Base-by-base conservation (phyloP, 2,113 vertebrate genomes). In the Plotosus lineatus region DNA sequence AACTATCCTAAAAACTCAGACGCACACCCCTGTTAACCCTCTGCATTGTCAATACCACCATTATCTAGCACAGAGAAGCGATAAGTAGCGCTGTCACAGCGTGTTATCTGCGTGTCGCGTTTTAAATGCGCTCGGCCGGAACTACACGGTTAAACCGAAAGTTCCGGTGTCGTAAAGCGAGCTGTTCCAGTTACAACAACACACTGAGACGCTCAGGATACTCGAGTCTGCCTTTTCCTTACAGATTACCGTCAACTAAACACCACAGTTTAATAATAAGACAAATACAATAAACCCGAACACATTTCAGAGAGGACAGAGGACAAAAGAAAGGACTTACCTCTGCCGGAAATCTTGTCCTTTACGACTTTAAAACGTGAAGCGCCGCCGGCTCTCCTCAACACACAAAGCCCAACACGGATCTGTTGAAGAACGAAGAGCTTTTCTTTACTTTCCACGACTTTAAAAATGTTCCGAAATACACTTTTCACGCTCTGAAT, bases 351-450 rank as follows among this genome's bases (percentile, higher is more conserved):
- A 82, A 78, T n/a, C 81, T 44, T 75, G 75, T 78, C 63, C 53
- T 68, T 9, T 44, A 48, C 21, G 65, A 77, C 42, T 46, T 28
- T 50, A 60, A 44, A 23, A 12, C 1, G 19, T 82, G 21, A n/a
- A 50, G 56, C 58, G 51, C 44, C 63, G 4, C 61, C 44, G 72
- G 4, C 61, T n/a, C 28, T 74, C 58, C 51, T 48, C 50, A 23
- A 36, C 40, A 19, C 33, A 63, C 33, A 79, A 85, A 83, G 50
- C 66, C 74, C 44, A 36, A 55, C 51, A 10, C 48, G 53, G 53
- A 80, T 86, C 79, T 84, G 82, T 77, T 51, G 76, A 77, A 82
- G 31, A 76, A 82, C 4, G 69, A 76, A 58, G 69, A 79, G 63
- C 50, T 63, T 4, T 33, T 61, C 26, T 69, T 83, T 56, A 40